Evolutionary conservation across 2,113 vertebrate species (phyloP).

Genomic region (Mustelus asterias): DNA sequence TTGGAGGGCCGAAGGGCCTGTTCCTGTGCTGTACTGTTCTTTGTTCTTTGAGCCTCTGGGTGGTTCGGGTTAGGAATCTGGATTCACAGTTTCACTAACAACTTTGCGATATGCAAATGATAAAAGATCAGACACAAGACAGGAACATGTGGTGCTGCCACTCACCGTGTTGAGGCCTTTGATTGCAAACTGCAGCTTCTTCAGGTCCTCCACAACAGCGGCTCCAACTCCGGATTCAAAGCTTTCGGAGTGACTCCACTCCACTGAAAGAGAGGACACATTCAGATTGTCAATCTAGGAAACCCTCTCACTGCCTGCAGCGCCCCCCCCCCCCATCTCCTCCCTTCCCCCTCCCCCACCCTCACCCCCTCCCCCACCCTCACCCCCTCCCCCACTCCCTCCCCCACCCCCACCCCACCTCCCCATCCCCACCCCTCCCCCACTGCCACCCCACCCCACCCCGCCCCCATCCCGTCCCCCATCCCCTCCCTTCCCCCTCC

Average conservation of each 20-base stretch:
- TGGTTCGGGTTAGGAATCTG: background rate
- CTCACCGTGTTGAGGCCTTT: conserved; percentile 54
- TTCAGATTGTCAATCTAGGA: too few relatives aligned
- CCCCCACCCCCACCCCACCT: too few relatives aligned
- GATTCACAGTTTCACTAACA: background rate
- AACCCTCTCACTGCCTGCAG: background rate
- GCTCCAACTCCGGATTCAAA: conserved; percentile 54
- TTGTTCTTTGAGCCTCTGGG: background rate
- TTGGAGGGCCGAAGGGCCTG: too few relatives aligned
- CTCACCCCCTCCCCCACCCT: too few relatives aligned
- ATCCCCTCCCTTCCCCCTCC: too few relatives aligned
- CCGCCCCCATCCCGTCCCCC: too few relatives aligned
- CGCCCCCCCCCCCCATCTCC: background rate
- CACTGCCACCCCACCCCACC: too few relatives aligned
- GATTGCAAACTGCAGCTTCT: conserved; percentile 51
- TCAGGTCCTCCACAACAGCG: conserved; percentile 54
- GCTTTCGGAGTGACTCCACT: conserved; percentile 55
- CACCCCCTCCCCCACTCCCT: too few relatives aligned
- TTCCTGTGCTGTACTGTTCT: too few relatives aligned
- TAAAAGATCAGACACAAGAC: background rate
- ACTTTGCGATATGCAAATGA: background rate
- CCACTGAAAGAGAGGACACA: conserved; percentile 53
- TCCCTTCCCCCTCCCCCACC: too few relatives aligned
- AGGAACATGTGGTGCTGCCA: background rate
- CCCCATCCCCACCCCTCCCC: too few relatives aligned